These are phyloP conservation scores for Himalopsyche phryganea DNA, from an alignment of 1,140 invertebrate species.

Conservation along the genomic window DNA sequence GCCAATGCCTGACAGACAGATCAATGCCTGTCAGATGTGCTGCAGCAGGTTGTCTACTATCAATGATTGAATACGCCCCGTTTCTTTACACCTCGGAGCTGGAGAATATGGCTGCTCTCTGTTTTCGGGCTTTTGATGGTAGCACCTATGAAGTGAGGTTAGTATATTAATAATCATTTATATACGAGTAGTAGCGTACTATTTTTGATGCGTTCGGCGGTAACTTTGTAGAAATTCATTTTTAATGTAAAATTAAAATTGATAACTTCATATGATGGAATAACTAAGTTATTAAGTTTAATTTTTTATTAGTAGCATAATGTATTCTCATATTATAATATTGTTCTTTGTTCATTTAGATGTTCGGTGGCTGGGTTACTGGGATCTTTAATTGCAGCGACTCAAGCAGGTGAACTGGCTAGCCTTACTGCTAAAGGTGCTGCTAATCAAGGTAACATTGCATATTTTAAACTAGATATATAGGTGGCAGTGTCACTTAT, in stretches of 20 bases:
- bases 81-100: conserved; percentile 88
- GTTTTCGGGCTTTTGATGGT: conserved; percentile 88
- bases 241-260: too few relatives aligned
- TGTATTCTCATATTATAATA: too few relatives aligned
- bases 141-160: conserved; percentile 89
- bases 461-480: too few relatives aligned
- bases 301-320: too few relatives aligned
- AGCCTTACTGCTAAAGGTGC: conserved; percentile 42
- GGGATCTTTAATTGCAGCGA: conserved; percentile 81
- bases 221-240: too few relatives aligned
- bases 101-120: conserved; percentile 83
- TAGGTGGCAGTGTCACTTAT: too few relatives aligned
- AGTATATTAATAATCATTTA: conserved; percentile 1
- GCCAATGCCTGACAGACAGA: conserved; percentile 81
- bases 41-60: conserved; percentile 83
- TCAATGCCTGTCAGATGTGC: conserved; percentile 88
- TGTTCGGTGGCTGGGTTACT: conserved; percentile 89
- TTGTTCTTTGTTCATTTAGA: conserved; percentile 31
- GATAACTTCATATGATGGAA: too few relatives aligned
- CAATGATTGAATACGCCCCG: conserved; percentile 84
- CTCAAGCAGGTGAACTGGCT: conserved; percentile 62
- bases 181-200: too few relatives aligned
- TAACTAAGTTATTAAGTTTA: too few relatives aligned
- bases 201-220: too few relatives aligned
- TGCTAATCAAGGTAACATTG: conserved; percentile 18